Conservation (phyloP, 2,113 vertebrate species). For the Crypturellus undulatus region DNA sequence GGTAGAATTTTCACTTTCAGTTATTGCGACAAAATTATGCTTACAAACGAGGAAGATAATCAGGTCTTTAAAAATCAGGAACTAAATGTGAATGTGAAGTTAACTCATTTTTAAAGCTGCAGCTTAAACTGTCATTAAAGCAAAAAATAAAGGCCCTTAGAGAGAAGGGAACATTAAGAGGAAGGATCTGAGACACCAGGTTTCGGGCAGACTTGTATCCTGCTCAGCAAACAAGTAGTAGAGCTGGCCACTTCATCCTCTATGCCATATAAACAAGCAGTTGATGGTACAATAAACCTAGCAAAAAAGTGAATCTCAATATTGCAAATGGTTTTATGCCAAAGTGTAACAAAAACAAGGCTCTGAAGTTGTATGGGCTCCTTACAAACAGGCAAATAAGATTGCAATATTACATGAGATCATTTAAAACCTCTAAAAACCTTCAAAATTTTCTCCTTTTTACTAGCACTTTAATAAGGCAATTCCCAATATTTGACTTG, state of each 20-base stretch:
- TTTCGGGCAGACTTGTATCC: constrained; percentile 25
- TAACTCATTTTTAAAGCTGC: constrained; percentile 66
- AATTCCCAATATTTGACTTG: constrained; percentile 59
- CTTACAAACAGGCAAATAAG: constrained; percentile 8
- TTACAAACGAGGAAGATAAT: constrained; percentile 35
- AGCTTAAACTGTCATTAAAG: constrained; percentile 53
- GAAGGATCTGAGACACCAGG: constrained; percentile 20
- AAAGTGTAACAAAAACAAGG: not conserved
- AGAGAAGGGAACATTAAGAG: constrained; percentile 29
- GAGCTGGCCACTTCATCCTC: constrained; percentile 34
- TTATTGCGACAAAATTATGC: constrained; percentile 7
- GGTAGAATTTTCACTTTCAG: not conserved
- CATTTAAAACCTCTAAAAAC: constrained; percentile 55
- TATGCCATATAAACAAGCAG: constrained; percentile 32
- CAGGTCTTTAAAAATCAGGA: constrained; percentile 41
- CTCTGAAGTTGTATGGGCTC: not conserved
- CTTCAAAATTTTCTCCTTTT: constrained; percentile 18
- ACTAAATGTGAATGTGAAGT: constrained; percentile 48
- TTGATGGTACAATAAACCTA: constrained; percentile 30
- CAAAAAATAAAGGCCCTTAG: constrained; percentile 39
- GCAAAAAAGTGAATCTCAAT: constrained; percentile 7
- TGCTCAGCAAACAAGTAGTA: constrained; percentile 13
- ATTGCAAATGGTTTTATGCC: constrained; percentile 34
- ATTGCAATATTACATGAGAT: constrained; percentile 4
- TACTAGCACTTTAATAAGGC: constrained; percentile 42